Conservation (phyloP, 2,797 vertebrate species). For the Poecile montanus region DNA sequence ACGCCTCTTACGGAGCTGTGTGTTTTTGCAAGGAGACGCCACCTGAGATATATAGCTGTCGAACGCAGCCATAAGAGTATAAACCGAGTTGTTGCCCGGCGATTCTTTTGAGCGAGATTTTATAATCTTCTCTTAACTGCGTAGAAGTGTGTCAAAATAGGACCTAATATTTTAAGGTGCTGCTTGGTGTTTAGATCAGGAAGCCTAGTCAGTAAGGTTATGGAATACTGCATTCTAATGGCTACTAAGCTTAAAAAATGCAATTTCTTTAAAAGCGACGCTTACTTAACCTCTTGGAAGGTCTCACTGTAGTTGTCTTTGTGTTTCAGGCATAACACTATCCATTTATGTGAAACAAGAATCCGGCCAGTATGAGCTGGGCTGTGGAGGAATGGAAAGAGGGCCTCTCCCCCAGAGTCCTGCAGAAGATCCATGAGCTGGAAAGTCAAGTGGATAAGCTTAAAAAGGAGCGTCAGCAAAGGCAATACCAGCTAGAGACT, state of each 20-base stretch:
- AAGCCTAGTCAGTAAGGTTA: not conserved
- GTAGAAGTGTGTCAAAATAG: not conserved
- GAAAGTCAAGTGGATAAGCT: constrained; percentile 90
- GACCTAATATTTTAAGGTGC: not conserved
- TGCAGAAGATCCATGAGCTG: constrained; percentile 92
- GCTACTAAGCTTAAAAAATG: not conserved
- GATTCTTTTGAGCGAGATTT: not conserved
- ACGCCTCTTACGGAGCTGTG: fast-evolving
- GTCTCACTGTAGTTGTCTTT: not conserved
- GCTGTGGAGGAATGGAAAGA: constrained; percentile 94
- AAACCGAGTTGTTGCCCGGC: not conserved
- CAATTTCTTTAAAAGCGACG: fast-evolving
- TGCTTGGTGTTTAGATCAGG: not conserved
- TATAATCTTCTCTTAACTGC: not conserved
- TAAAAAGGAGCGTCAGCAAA: constrained; percentile 89
- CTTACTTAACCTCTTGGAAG: not conserved
- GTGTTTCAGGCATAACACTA: not conserved
- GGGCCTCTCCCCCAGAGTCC: constrained; percentile 86
- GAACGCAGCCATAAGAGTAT: not conserved
- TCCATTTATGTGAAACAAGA: not conserved
- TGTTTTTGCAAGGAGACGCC: not conserved
- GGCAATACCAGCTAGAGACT: constrained; percentile 90
- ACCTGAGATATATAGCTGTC: not conserved
- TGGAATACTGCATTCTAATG: not conserved
- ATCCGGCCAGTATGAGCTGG: constrained; percentile 87